Percentiles rank a stretch among this genome's conserved stretches.
Conservation (phyloP, 2,888 invertebrate genomes). For the Altica lythri region DNA sequence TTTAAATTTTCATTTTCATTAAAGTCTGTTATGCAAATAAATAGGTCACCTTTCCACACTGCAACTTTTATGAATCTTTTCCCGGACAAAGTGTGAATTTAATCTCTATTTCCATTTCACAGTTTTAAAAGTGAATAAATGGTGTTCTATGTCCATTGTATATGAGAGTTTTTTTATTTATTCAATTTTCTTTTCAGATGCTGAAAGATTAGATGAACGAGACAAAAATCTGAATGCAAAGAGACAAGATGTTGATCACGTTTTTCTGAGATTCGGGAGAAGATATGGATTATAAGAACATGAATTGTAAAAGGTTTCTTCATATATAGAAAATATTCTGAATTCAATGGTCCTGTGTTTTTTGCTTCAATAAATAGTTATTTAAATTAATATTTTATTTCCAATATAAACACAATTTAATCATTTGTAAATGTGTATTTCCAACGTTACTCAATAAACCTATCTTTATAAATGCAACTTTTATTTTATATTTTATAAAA, state of each 20-base stretch:
- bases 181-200: conserved; percentile 31
- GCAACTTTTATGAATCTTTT: no score
- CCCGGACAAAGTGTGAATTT: no score
- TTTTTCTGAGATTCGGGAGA: conserved; percentile 86
- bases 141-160: no score
- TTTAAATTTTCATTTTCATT: no score
- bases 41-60: no score
- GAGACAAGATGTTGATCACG: conserved; percentile 88
- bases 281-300: conserved; percentile 52
- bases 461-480: conserved; percentile 18
- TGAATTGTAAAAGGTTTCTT: not conserved
- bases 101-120: no score
- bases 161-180: no score
- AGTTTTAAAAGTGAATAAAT: no score
- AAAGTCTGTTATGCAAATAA: no score
- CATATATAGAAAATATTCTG: conserved; percentile 4
- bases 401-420: no score
- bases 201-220: conserved; percentile 39
- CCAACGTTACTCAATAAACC: conserved; percentile 19
- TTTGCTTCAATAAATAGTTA: conserved; percentile 14
- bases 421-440: conserved; percentile 19
- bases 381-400: no score
- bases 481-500: no score
- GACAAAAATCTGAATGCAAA: conserved; percentile 53
- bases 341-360: conserved; percentile 7